These are phyloP conservation scores for Lonchura striata DNA, from an alignment of 2,113 vertebrate genomes.

Conservation along the genomic window DNA sequence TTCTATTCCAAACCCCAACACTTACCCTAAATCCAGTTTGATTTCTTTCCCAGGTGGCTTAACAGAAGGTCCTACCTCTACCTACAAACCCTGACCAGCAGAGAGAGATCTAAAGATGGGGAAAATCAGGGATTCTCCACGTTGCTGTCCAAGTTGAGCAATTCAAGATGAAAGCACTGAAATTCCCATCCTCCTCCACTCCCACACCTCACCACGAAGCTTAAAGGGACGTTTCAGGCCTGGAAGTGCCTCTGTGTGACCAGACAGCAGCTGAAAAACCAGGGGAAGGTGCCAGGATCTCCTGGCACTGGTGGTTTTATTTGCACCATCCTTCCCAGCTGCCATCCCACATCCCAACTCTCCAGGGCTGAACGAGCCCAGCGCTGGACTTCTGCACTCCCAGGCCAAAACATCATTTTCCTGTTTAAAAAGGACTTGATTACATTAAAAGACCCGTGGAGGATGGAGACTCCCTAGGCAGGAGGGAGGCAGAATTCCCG, in stretches of 20 bases:
- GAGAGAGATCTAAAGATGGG: neutral
- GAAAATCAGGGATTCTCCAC: neutral
- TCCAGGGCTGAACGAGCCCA: neutral
- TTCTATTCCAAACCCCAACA: neutral
- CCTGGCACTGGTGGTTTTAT: neutral
- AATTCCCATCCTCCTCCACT: neutral
- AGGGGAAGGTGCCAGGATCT: neutral
- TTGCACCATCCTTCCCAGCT: neutral
- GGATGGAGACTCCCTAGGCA: conserved; percentile 11
- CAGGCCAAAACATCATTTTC: neutral
- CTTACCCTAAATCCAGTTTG: neutral
- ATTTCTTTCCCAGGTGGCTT: neutral
- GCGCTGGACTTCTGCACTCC: neutral
- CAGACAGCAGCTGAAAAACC: neutral
- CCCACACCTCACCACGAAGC: neutral
- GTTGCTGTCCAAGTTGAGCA: neutral
- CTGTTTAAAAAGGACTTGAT: neutral
- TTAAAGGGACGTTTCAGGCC: neutral
- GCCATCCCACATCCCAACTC: neutral
- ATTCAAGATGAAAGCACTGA: neutral
- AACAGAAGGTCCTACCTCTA: neutral
- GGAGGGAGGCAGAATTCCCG: neutral
- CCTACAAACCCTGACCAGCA: neutral
- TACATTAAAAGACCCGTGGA: conserved; percentile 8
- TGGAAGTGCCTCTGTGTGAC: neutral